phyloP scores from a whole-genome alignment of 2,797 vertebrate species.

The Octomys mimax region DNA sequence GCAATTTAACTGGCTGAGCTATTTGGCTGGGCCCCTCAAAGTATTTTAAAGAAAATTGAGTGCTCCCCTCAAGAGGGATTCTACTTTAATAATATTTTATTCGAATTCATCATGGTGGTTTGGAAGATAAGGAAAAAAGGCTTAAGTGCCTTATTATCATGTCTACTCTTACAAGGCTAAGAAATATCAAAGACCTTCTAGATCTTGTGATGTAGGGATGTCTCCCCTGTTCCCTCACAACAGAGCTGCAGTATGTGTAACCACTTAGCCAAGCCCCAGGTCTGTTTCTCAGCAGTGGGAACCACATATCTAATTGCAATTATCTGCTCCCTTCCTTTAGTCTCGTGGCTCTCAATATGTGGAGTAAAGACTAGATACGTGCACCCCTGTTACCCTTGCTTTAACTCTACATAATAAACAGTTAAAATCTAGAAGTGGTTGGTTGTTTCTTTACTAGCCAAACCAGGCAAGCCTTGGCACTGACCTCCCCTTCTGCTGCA shows the following conservation, averaged over 20 bases:
- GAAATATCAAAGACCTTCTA: not conserved
- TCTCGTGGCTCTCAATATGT: accelerated
- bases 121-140: not conserved
- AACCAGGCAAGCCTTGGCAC: not conserved
- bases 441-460: not conserved
- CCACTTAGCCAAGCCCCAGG: not conserved
- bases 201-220: not conserved
- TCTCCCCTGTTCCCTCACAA: not conserved
- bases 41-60: not conserved
- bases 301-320: accelerated
- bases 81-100: not conserved
- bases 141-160: not conserved
- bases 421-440: not conserved
- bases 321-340: not conserved
- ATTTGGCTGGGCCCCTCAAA: too few species aligned
- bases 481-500: not conserved
- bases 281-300: not conserved
- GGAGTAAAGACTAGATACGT: accelerated
- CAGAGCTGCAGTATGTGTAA: not conserved
- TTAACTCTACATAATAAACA: not conserved
- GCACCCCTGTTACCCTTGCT: not conserved
- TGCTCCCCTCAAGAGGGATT: not conserved
- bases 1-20: too few species aligned
- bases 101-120: not conserved
- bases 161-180: not conserved